Percentiles rank a stretch among this genome's conserved stretches.
Conservation (phyloP, 2,888 invertebrate species). For the Zeuzera pyrina region DNA sequence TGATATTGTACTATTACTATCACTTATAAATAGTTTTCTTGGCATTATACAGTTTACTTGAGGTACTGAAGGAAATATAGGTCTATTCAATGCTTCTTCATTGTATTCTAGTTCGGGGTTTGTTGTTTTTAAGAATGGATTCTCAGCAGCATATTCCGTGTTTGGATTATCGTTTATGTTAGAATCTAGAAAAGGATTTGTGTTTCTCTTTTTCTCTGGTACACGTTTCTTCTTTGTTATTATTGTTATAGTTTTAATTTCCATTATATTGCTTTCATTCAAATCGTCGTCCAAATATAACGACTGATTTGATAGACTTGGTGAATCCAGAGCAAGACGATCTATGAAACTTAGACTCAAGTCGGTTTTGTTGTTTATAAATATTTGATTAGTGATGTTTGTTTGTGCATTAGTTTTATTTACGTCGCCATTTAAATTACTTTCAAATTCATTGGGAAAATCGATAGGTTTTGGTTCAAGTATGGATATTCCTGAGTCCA, state of each 20-base stretch:
- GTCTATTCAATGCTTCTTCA: conserved; percentile 26
- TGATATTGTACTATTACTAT: conserved; percentile 59
- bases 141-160: conserved; percentile 25
- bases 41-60: conserved; percentile 35
- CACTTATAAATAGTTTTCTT: conserved; percentile 45
- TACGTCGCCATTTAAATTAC: conserved; percentile 23
- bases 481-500: conserved; percentile 43
- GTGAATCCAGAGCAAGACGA: conserved; percentile 53
- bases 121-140: conserved; percentile 42
- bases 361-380: conserved; percentile 47
- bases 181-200: conserved; percentile 61
- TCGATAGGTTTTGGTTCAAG: conserved; percentile 41
- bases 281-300: conserved; percentile 62
- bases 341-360: conserved; percentile 63
- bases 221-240: conserved; percentile 55
- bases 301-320: conserved; percentile 49
- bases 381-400: conserved; percentile 47
- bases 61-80: conserved; percentile 18
- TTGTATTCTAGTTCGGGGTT: conserved; percentile 37
- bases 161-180: conserved; percentile 30
- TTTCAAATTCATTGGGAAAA: conserved; percentile 10
- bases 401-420: conserved; percentile 43
- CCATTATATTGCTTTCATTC: conserved; percentile 70
- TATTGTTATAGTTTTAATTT: conserved; percentile 66
- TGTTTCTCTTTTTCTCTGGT: conserved; percentile 34